A percentile compares a stretch with the other conserved stretches of the same genome.
Conservation (phyloP, 2,797 vertebrate genomes). For the Eptatretus atami region DNA sequence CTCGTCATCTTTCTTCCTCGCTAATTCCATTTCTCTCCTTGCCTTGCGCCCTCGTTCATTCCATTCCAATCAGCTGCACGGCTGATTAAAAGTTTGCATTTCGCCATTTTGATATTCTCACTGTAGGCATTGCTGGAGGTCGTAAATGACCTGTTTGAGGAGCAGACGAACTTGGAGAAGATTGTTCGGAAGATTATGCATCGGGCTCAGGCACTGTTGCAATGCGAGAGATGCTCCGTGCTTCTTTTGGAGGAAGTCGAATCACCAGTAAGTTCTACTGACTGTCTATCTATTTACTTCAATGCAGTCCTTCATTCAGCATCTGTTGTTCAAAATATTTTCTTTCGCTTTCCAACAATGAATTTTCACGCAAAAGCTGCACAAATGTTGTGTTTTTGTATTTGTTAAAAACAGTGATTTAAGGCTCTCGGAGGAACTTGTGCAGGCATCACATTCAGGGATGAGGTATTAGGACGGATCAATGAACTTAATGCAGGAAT, state of each 20-base stretch:
- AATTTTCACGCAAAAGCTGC: neutral
- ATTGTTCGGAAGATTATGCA: conserved; percentile 99
- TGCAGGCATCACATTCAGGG: too few species aligned
- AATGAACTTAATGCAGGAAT: too few species aligned
- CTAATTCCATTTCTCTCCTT: too few species aligned
- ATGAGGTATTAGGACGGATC: too few species aligned
- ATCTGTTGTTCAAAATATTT: neutral
- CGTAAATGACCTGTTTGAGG: conserved; percentile 93
- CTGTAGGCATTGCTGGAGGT: conserved; percentile 66
- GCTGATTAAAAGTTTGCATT: too few species aligned
- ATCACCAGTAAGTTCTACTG: conserved; percentile 35
- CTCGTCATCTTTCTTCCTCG: too few species aligned
- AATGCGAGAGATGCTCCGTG: conserved; percentile 87
- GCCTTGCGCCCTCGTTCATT: too few species aligned
- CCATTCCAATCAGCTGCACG: too few species aligned
- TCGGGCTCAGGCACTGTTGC: conserved; percentile 66
- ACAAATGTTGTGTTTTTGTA: neutral
- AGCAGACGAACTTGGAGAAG: conserved; percentile 96
- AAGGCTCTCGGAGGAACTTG: too few species aligned
- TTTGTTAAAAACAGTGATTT: neutral
- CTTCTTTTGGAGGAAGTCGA: conserved; percentile 83
- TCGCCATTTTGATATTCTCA: too few species aligned
- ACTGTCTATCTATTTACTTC: conserved; percentile 4
- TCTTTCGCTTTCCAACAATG: neutral
- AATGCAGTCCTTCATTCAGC: neutral